Base-by-base conservation (phyloP, 2,888 invertebrate genomes). In the Hypselothyrea guttata region DNA sequence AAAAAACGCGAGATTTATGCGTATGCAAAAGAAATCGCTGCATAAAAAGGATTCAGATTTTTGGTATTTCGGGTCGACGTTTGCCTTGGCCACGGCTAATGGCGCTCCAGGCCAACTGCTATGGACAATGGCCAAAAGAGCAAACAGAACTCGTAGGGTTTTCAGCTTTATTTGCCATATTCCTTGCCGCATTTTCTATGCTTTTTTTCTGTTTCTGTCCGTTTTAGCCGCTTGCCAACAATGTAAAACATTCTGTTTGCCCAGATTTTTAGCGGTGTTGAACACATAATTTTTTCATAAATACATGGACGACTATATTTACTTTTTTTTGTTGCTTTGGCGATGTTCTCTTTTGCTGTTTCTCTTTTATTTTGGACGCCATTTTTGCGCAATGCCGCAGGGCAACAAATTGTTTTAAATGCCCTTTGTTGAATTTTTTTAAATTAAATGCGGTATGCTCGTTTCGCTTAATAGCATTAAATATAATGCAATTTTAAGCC, bases 201-300 rank as follows among this genome's bases (percentile, higher is more conserved):
- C 18, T 12, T 11, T 27, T 18, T 15, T 42, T 8, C 22, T 22
- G 8, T 28, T 38, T 30, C 11, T 31, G 34, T 16, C 34, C 44
- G 40, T 47, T 49, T 53, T 35, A 41, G 52, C 70, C 53, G 37
- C 75, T 54, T 63, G 56, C 30, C 34, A 79, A 66, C 78, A 83
- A 85, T 75, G 86, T 71, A 55, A 77, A 85, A 69, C 84, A 84
- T 81, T 86, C 22, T 81, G 84, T 77, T 84, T 84, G 75, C 35
- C 51, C 84, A 66, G 66, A 68, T 64, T 69, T 72, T 65, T 18
- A 57, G 34, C 76, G 37, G 59, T 71, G 66, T 59, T 75, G 53
- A 75, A 52, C 75, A 72, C 65, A 75, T 66, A 54, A 63, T 71
- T 76, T 73, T 58, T 54, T 41, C 38, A 49, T 48, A 48, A 46